Evolutionary conservation across 2,113 vertebrate species (phyloP).

Genomic region (Stomatorhinus ivindoensis): DNA sequence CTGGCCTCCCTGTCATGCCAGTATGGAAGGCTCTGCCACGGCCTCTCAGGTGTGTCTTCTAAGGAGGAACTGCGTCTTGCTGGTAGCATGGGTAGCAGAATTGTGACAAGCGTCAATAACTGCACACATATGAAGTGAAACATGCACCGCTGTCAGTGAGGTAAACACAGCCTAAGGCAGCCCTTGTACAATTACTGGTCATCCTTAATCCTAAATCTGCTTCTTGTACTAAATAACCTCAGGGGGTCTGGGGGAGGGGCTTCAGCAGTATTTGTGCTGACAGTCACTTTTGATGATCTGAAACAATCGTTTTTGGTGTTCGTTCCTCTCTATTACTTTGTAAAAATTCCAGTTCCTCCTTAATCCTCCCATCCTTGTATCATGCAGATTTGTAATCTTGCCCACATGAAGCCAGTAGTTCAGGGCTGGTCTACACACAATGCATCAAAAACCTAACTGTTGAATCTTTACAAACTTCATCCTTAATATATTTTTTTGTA

Average conservation of each 20-base stretch:
- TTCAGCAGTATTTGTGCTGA: background rate
- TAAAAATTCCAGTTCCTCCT: background rate
- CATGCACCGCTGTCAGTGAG: background rate
- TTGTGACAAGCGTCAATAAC: background rate
- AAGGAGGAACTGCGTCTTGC: background rate
- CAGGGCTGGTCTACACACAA: background rate
- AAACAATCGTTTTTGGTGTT: background rate
- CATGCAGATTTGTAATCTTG: background rate
- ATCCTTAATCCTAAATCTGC: background rate
- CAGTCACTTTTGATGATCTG: background rate
- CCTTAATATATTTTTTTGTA: background rate
- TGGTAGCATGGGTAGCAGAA: background rate
- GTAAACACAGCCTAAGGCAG: background rate
- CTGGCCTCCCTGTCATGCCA: slow-evolving; percentile 82
- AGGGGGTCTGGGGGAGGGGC: background rate
- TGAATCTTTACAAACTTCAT: background rate
- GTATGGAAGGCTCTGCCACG: slow-evolving; percentile 85
- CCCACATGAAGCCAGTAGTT: background rate
- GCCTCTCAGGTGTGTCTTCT: slow-evolving; percentile 70
- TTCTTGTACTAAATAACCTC: background rate
- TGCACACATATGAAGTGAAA: background rate
- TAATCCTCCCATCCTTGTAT: background rate
- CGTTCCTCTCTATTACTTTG: background rate
- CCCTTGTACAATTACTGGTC: background rate
- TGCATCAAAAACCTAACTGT: background rate